Conservation (phyloP, 2,888 invertebrate genomes). For the Epicampocera succincta region DNA sequence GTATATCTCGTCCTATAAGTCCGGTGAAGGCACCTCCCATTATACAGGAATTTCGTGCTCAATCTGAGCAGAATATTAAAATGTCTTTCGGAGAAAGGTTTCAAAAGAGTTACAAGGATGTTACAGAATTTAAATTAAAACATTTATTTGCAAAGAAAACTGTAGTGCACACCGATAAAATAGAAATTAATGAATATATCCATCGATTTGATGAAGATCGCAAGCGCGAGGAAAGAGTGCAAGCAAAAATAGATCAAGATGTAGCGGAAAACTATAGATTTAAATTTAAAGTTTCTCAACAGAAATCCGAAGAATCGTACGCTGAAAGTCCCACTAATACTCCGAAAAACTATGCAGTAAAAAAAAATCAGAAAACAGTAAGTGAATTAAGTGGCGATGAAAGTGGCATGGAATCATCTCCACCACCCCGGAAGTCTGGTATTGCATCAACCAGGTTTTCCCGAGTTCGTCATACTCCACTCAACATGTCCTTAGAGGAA, state of each 20-base stretch:
- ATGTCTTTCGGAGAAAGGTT: conserved; percentile 75
- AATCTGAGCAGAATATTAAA: conserved; percentile 63
- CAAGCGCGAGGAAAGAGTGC: conserved; percentile 71
- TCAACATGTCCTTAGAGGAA: conserved; percentile 67
- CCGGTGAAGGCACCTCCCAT: conserved; percentile 59
- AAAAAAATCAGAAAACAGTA: conserved; percentile 59
- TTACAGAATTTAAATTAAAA: conserved; percentile 78
- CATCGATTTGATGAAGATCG: conserved; percentile 77
- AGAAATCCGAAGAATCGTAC: conserved; percentile 72
- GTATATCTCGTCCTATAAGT: conserved; percentile 73
- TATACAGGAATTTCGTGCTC: conserved; percentile 2
- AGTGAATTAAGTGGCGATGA: conserved; percentile 75
- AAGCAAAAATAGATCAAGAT: conserved; percentile 73
- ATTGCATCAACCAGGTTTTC: conserved; percentile 76
- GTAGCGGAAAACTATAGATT: conserved; percentile 77
- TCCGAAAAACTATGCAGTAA: not conserved
- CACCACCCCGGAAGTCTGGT: conserved; percentile 72
- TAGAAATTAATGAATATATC: conserved; percentile 78
- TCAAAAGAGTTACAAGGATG: conserved; percentile 78
- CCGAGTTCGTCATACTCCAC: conserved; percentile 73
- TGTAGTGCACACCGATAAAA: conserved; percentile 76
- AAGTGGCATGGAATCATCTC: conserved; percentile 76
- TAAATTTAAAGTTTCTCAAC: conserved; percentile 74
- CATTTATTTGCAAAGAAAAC: conserved; percentile 79
- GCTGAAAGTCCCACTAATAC: conserved; percentile 7